phyloP scores from a whole-genome alignment of 2,113 vertebrate genomes.

The Gila orcuttii region DNA sequence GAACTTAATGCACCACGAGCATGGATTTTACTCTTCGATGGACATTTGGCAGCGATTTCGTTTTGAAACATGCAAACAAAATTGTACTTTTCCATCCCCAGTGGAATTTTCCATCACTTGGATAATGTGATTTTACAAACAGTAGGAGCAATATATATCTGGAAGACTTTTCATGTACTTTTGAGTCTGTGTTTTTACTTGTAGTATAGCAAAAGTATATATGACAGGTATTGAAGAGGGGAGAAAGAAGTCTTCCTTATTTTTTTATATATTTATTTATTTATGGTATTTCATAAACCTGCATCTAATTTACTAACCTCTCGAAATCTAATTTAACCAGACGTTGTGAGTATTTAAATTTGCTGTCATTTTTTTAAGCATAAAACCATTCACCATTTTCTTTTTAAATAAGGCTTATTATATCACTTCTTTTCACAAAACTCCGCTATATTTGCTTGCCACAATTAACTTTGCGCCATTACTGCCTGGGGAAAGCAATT shows the following conservation, averaged over 20 bases:
- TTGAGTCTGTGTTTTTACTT: no score
- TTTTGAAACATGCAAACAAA: conserved; percentile 25
- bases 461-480: background rate
- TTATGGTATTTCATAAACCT: background rate
- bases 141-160: background rate
- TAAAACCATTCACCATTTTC: background rate
- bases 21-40: conserved; percentile 20
- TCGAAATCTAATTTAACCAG: background rate
- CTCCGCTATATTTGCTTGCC: background rate
- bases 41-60: conserved; percentile 14
- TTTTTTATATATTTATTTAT: background rate
- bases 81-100: background rate
- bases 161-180: background rate
- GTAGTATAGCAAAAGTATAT: background rate
- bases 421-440: background rate
- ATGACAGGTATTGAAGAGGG: background rate
- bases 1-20: background rate
- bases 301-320: background rate
- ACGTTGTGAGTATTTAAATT: background rate
- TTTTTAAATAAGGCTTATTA: background rate
- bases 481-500: background rate
- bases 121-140: background rate
- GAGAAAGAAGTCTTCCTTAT: background rate
- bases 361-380: background rate
- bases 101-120: conserved; percentile 16